A percentile compares a stretch with the other conserved stretches of the same genome.
These are phyloP conservation scores for Spodoptera litura DNA, from an alignment of 1,140 invertebrate species.

Conservation along the genomic window DNA sequence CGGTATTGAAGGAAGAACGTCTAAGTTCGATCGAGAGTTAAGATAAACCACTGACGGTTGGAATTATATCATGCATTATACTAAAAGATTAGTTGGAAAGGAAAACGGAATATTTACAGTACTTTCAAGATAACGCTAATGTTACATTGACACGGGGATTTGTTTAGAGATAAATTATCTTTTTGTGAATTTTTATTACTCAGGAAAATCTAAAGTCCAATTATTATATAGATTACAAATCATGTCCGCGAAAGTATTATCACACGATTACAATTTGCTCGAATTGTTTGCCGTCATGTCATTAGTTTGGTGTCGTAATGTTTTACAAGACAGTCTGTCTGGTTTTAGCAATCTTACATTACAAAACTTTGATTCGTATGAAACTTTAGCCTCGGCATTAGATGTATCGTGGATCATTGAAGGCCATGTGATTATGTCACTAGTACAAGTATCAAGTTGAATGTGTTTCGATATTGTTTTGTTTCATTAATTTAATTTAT, in stretches of 20 bases:
- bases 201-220: neutral
- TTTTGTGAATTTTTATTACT: constrained; percentile 28
- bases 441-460: constrained; percentile 20
- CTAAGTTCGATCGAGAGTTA: constrained; percentile 57
- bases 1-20: constrained; percentile 62
- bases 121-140: constrained; percentile 17
- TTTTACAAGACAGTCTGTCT: constrained; percentile 27
- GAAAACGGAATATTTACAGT: constrained; percentile 19
- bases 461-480: constrained; percentile 30
- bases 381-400: constrained; percentile 34
- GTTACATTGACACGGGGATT: neutral
- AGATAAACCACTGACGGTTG: constrained; percentile 70
- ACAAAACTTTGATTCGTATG: constrained; percentile 23
- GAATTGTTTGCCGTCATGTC: neutral
- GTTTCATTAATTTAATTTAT: constrained; percentile 10
- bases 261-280: constrained; percentile 33
- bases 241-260: constrained; percentile 9
- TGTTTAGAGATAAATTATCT: neutral
- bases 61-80: constrained; percentile 61
- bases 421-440: constrained; percentile 40
- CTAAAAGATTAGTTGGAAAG: constrained; percentile 24
- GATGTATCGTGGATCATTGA: constrained; percentile 21
- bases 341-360: constrained; percentile 43
- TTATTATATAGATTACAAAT: constrained; percentile 11
- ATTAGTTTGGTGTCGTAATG: constrained; percentile 26